Conservation (phyloP, 1,140 invertebrate genomes). For the Dendrolimus kikuchii region DNA sequence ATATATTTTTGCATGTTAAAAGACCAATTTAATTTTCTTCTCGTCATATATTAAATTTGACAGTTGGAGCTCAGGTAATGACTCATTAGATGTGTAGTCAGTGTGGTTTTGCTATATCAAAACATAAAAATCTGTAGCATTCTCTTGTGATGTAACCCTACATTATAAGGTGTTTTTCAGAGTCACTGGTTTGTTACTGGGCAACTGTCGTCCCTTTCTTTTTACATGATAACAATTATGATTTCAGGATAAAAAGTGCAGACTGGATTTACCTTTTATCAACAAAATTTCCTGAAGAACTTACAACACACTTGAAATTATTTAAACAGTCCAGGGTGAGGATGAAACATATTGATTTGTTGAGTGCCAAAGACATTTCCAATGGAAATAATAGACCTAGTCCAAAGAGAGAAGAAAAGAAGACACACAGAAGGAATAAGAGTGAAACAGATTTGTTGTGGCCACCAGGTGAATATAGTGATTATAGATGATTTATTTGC, state of each 20-base stretch:
- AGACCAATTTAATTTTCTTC: no score
- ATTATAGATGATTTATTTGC: neutral
- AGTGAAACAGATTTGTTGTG: slow-evolving; percentile 81
- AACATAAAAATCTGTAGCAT: no score
- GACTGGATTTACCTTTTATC: slow-evolving; percentile 93
- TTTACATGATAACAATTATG: neutral
- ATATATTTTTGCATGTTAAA: no score
- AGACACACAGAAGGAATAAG: slow-evolving; percentile 78
- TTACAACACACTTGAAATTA: slow-evolving; percentile 89
- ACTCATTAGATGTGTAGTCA: no score
- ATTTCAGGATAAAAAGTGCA: slow-evolving; percentile 84
- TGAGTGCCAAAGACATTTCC: slow-evolving; percentile 62
- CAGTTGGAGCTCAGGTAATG: no score
- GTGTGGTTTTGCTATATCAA: no score
- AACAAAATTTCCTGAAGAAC: slow-evolving; percentile 90
- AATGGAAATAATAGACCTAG: slow-evolving; percentile 66
- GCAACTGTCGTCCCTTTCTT: no score
- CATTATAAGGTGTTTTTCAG: no score
- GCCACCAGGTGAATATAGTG: slow-evolving; percentile 65
- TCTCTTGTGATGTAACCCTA: no score
- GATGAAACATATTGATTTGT: slow-evolving; percentile 54
- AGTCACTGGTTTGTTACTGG: no score
- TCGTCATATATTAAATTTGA: no score
- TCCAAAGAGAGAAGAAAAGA: slow-evolving; percentile 65
- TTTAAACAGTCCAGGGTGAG: slow-evolving; percentile 82